These are phyloP conservation scores for Hycleus phaleratus DNA, from an alignment of 1,140 invertebrate genomes.

Conservation along the genomic window DNA sequence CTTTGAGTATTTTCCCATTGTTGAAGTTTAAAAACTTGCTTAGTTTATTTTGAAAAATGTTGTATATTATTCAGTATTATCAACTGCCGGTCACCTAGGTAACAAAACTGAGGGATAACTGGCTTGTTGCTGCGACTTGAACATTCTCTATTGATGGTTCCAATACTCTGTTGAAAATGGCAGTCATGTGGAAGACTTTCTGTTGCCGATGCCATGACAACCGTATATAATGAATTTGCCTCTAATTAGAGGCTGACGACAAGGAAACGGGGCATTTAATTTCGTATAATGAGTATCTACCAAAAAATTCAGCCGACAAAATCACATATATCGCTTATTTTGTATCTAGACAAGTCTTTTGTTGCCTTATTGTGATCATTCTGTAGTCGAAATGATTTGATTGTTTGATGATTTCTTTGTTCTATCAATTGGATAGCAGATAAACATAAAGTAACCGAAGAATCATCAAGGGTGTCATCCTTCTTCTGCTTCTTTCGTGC, in stretches of 20 bases:
- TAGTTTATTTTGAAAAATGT: constrained; percentile 19
- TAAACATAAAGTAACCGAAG: too few species aligned
- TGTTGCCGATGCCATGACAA: constrained; percentile 17
- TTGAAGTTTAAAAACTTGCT: constrained; percentile 10
- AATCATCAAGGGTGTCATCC: not conserved
- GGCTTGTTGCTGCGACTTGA: constrained; percentile 14
- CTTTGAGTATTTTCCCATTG: too few species aligned
- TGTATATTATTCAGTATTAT: constrained; percentile 21
- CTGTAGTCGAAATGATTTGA: too few species aligned
- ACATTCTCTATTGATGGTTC: constrained; percentile 9
- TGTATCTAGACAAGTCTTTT: too few species aligned
- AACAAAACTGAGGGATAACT: constrained; percentile 10
- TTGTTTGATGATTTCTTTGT: too few species aligned
- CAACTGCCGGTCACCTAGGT: constrained; percentile 4
- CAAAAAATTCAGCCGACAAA: too few species aligned
- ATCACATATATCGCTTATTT: not conserved
- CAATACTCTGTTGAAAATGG: constrained; percentile 9
- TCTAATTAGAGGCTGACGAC: constrained; percentile 14
- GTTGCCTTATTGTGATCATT: too few species aligned
- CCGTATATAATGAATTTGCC: constrained; percentile 16
- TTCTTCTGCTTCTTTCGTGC: not conserved
- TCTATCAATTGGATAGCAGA: too few species aligned
- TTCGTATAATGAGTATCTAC: constrained; percentile 1
- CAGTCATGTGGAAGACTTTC: constrained; percentile 19
- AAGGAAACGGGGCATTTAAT: constrained; percentile 15